Evolutionary conservation across 2,888 invertebrate genomes (phyloP).

Genomic region (Phrixothrix hirtus): DNA sequence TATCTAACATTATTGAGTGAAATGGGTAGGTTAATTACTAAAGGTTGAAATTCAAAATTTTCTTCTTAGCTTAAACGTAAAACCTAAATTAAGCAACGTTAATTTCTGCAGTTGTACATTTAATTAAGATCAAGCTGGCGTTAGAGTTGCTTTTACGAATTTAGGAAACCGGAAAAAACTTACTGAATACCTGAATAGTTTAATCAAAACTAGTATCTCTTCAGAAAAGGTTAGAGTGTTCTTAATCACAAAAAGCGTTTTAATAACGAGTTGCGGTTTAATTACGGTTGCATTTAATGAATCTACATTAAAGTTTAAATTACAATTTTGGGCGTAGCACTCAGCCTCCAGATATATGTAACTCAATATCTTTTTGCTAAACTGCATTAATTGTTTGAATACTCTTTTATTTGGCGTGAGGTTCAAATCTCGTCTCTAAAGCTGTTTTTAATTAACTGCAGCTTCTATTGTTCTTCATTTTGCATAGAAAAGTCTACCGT

Average conservation of each 20-base stretch:
- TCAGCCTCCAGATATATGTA: neutral
- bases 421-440: conserved; percentile 1
- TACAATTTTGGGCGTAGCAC: conserved; percentile 7
- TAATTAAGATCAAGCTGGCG: no score
- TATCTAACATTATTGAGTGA: no score
- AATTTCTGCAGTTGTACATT: no score
- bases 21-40: no score
- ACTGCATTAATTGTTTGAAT: neutral
- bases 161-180: neutral
- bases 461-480: conserved; percentile 8
- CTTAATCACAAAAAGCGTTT: conserved; percentile 30
- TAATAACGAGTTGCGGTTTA: conserved; percentile 30
- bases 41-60: no score
- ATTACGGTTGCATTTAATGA: conserved; percentile 27
- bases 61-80: no score
- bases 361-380: conserved; percentile 4
- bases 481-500: neutral
- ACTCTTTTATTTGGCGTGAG: conserved; percentile 1
- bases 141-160: no score
- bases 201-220: conserved; percentile 13
- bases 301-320: conserved; percentile 28
- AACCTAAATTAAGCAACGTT: no score
- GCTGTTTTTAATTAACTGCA: conserved; percentile 15
- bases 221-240: conserved; percentile 11
- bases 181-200: conserved; percentile 5